Evolutionary conservation across 2,113 vertebrate genomes (phyloP), one percentile per base, ranked within the genome.

Genomic region (Notarius lentiginosus): DNA sequence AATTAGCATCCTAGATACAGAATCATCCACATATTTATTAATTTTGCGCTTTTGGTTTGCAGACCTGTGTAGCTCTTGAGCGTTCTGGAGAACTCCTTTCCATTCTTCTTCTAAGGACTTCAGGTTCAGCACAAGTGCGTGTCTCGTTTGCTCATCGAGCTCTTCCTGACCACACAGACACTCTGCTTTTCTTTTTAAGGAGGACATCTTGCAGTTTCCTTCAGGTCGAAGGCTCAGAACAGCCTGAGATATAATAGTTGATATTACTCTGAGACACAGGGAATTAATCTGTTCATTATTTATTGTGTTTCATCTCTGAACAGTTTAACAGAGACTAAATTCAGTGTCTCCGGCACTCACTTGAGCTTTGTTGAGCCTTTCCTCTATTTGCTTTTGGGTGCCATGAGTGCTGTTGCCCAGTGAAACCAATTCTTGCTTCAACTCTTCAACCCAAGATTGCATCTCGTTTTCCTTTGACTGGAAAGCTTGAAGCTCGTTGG

Each of bases 11-110:
- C 6, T 47, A 47, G 24, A 10, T 34, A 9, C 20, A 34, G 70
- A 73, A 73, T 22, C n/a, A 51, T 53, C 5, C 15, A 55, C 12
- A 27, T 55, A 27, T 24, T 76, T 7, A 14, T n/a, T 77, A 79
- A 4, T 27, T 66, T 0, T 75, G 20, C 53, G 9, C 22, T 58
- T 49, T 22, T 56, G 6, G 34, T 4, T 63, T 83, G 55, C 58
- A 85, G 58, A 95, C 95, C 94, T 94, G 60, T 90, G 90, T 0
- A 90, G 88, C 4, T 93, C 93, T 66, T 93, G 92, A 0, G 94
- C 92, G 0, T 56, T 53, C 82, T 83, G 83, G 51, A 93, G 73
- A 18, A 92, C 24, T 1, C 9, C 79, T 63, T 80, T 82, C 94
- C 94, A 95, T 79, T 88, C 91, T 79, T 91, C 82, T 77, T 94